Evolutionary conservation across 2,888 invertebrate genomes (phyloP), one percentile per base, ranked within the genome.

Genomic region (Cantharis flavilabris): DNA sequence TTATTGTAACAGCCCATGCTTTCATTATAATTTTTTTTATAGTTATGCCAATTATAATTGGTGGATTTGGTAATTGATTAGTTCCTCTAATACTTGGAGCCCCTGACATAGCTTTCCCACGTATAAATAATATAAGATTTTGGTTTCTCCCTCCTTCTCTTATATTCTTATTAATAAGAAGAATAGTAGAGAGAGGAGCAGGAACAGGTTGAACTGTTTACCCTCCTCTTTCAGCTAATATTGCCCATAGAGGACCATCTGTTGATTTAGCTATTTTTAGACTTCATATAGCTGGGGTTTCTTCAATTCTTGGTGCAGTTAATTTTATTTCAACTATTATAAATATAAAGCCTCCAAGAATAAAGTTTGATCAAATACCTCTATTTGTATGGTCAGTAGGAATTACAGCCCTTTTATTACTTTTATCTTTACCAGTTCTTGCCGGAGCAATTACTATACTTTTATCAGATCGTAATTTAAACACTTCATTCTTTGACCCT

Each of bases 121-220:
- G 94, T 85, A 90, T 96, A 91, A 96, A 96, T 91, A 95, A 95
- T 90, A 93, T 95, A 91, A 95, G 94, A 87, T 96, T 95, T 90
- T 95, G 95, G 90, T 80, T 96, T 74, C 81, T 95, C n/a, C 93
- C 93, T 0, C 93, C 94, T 0, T 92, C 94, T 10, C 83, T 95
- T 83, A 89, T 90, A n/a, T 82, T 95, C 0, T 84, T 95, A 86
- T 86, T 93, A 84, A 88, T 90, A 73, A 93, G 93, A 83, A 91
- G 91, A 83, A 88, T 93, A 84, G 91, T 93, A 78, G 93, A 93
- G 90, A 91, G 89, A 82, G 94, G 94, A 74, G 92, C 91, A 71
- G 95, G 94, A 76, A 95, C 94, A 65, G 95, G 95, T 72, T 95
- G 95, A 92, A 95, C 94, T 65, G 91, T 94, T 11, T 94, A 95